Conservation (phyloP, 2,113 vertebrate species). For the Brachyistius frenatus region DNA sequence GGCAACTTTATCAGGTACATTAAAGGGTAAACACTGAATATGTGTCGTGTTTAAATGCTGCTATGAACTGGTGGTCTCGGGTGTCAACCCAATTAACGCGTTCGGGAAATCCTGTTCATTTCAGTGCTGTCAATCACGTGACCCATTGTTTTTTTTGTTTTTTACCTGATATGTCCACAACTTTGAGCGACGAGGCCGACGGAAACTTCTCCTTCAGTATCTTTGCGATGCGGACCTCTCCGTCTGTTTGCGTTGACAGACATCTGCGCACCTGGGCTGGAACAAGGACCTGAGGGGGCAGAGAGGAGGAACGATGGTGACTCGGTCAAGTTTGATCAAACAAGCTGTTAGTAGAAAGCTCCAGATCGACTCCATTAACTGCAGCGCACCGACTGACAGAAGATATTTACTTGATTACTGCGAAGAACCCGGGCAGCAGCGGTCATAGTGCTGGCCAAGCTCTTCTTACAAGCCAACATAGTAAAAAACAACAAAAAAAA, state of each 20-base stretch:
- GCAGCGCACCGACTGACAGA: neutral
- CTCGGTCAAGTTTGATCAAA: neutral
- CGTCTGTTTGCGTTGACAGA: constrained; percentile 84
- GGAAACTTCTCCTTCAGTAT: constrained; percentile 91
- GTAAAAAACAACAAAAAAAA: neutral
- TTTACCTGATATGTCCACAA: constrained; percentile 93
- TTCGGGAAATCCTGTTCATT: neutral
- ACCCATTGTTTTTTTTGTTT: neutral
- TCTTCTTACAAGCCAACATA: constrained; percentile 54
- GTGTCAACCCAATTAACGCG: neutral
- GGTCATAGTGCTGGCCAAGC: constrained; percentile 27
- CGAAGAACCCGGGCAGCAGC: constrained; percentile 61
- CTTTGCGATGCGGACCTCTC: constrained; percentile 85
- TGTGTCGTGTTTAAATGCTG: neutral
- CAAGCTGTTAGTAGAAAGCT: constrained; percentile 1
- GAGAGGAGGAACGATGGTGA: neutral
- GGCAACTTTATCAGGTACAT: neutral
- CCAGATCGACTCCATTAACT: neutral
- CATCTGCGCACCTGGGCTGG: constrained; percentile 60
- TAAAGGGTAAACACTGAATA: neutral
- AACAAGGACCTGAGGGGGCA: constrained; percentile 52
- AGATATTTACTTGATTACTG: constrained; percentile 53
- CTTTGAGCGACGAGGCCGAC: constrained; percentile 86
- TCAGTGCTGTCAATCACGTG: neutral
- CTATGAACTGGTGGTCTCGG: neutral